Conservation (phyloP, 2,797 vertebrate species). For the Melanotaenia trifasciata region DNA sequence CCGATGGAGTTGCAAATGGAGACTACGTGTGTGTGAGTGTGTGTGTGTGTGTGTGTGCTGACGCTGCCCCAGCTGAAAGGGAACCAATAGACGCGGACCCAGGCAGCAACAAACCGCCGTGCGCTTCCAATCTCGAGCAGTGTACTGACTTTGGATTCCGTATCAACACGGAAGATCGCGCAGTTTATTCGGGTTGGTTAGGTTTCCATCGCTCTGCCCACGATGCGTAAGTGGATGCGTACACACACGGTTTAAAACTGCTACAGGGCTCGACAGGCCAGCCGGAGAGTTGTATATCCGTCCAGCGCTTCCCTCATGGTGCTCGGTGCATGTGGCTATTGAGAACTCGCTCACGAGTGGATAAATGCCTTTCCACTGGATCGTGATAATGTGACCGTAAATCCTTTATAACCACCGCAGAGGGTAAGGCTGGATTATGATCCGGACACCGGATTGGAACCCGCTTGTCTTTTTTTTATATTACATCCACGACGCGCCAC, state of each 20-base stretch:
- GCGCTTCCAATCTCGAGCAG: slow-evolving; percentile 62
- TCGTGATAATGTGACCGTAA: slow-evolving; percentile 47
- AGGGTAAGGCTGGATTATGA: slow-evolving; percentile 4
- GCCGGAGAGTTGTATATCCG: slow-evolving; percentile 45
- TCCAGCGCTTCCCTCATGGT: slow-evolving; percentile 64
- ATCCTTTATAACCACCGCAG: slow-evolving; percentile 52
- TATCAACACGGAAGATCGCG: slow-evolving; percentile 66
- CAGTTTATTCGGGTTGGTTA: slow-evolving; percentile 39
- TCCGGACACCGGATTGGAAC: slow-evolving; percentile 23
- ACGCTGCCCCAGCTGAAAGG: slow-evolving; percentile 78
- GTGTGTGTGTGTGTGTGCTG: slow-evolving; percentile 63
- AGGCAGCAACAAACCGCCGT: slow-evolving; percentile 70
- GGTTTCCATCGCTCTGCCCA: slow-evolving; percentile 44
- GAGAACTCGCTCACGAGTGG: slow-evolving; percentile 60
- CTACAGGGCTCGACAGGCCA: slow-evolving; percentile 58
- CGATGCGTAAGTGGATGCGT: slow-evolving; percentile 76
- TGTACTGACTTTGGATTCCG: slow-evolving; percentile 48
- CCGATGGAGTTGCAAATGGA: slow-evolving; percentile 84
- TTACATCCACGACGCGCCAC: slow-evolving; percentile 55
- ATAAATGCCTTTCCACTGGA: slow-evolving; percentile 42
- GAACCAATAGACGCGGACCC: slow-evolving; percentile 71
- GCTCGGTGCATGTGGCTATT: slow-evolving; percentile 70
- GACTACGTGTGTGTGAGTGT: slow-evolving; percentile 60
- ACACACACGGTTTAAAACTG: slow-evolving; percentile 42
- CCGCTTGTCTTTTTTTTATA: slow-evolving; percentile 24